A percentile compares a stretch with the other conserved stretches of the same genome.
Conservation (phyloP, 2,113 vertebrate species). For the Paramormyrops kingsleyae region DNA sequence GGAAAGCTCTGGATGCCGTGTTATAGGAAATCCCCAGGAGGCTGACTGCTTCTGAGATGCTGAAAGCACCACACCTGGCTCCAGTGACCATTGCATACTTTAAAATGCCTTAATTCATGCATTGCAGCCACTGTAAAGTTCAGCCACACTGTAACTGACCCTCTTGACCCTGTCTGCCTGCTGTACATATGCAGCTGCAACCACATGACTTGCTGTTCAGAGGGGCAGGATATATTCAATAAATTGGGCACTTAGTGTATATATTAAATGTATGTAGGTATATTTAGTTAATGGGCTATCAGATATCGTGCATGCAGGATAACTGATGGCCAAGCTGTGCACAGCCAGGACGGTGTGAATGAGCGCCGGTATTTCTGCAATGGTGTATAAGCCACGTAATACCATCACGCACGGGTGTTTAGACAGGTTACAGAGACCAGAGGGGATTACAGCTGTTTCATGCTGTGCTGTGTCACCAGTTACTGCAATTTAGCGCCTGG, state of each 20-base stretch:
- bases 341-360: slow-evolving; percentile 33
- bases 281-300: background rate
- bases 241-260: background rate
- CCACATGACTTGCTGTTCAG: background rate
- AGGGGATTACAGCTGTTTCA: slow-evolving; percentile 36
- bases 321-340: too few species aligned
- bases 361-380: slow-evolving; percentile 49
- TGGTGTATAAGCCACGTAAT: slow-evolving; percentile 66
- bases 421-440: slow-evolving; percentile 70
- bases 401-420: slow-evolving; percentile 79
- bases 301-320: background rate
- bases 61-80: background rate
- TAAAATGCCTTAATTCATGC: background rate
- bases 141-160: background rate
- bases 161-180: background rate
- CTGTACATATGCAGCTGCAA: background rate
- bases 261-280: background rate
- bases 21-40: background rate
- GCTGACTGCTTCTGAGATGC: background rate
- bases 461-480: slow-evolving; percentile 52
- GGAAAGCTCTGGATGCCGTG: background rate
- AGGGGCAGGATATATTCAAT: background rate
- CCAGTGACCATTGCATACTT: background rate
- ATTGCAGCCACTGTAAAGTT: background rate
- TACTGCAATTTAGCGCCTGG: background rate